Evolutionary conservation across 2,888 invertebrate genomes (phyloP), one percentile per base, ranked within the genome.

Genomic region (Junonia oenone): DNA sequence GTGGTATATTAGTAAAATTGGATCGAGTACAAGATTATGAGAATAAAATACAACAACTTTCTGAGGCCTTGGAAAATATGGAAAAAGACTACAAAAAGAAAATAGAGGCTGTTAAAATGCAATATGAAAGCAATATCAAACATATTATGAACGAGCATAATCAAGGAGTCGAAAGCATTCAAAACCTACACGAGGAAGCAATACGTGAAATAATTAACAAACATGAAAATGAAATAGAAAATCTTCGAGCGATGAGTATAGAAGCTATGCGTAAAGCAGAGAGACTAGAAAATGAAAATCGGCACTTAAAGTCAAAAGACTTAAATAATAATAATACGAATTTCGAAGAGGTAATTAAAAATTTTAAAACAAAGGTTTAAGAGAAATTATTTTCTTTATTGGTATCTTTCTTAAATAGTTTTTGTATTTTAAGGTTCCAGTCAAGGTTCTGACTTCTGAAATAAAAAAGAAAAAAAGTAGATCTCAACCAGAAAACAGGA

Each of bases 101-200:
- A 72, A 74, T 87, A 27, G 80, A 86, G 45, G 81, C 81, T 3
- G 76, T 92, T 38, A 91, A 92, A 76, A 64, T 76, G 13, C 92
- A 92, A 65, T 91, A 91, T 62, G 91, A 92, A 31, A 80, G 72
- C 62, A 90, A 92, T 50, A 85, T 91, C 45, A 90, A 89, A 65
- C 87, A 78, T 58, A 81, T 92, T 52, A 76, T 91, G 19, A 89
- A 88, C 53, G 88, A 91, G 65, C 91, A 92, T 62, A 89, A 91
- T 66, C 82, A 84, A 59, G 91, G 91, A n/a, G 90, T 92, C 2
- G 82, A 81, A 61, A 90, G 83, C 62, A 81, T 92, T 65, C 92
- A 92, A 71, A 78, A 75, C 59, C 78, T 91, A 27, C 91, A 92
- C 31, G 91, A 91, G 67, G 90, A 91, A 63, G 79, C 86, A 0